A percentile compares a stretch with the other conserved stretches of the same genome.
These are phyloP conservation scores for Rhea pennata DNA, from an alignment of 2,113 vertebrate species.

Conservation along the genomic window DNA sequence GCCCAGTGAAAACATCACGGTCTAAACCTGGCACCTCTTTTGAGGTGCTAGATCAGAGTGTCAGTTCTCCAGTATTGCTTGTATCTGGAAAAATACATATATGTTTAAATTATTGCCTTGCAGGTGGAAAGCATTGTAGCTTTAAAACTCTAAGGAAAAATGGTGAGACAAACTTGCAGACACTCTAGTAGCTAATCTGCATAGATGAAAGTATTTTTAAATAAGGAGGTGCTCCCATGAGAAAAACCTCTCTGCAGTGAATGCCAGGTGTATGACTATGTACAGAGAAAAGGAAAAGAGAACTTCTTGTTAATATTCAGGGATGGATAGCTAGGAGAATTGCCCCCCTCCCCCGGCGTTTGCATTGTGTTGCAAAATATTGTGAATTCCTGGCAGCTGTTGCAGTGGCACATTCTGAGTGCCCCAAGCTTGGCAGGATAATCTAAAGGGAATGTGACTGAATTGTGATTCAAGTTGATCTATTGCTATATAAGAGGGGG, in stretches of 20 bases:
- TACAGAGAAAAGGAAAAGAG: not conserved
- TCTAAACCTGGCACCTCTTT: not conserved
- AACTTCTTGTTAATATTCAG: not conserved
- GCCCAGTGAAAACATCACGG: not conserved
- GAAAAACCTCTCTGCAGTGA: not conserved
- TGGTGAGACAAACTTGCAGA: not conserved
- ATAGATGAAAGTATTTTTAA: not conserved
- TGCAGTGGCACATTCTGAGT: not conserved
- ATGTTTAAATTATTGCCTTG: not conserved
- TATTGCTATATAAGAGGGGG: slow-evolving; percentile 52
- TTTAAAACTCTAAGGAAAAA: not conserved
- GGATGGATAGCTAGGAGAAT: not conserved
- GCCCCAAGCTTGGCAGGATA: not conserved
- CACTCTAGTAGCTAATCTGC: not conserved
- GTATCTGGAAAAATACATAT: not conserved
- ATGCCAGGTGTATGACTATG: not conserved
- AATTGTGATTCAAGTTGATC: not conserved
- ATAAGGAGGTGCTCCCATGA: not conserved
- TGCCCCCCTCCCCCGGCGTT: not conserved
- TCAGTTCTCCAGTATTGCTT: not conserved
- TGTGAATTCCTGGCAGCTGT: not conserved
- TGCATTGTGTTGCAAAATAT: not conserved
- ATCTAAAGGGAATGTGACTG: not conserved
- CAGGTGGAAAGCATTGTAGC: not conserved
- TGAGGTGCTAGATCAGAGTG: not conserved